phyloP scores from a whole-genome alignment of 2,113 vertebrate genomes.

The Sapajus apella region DNA sequence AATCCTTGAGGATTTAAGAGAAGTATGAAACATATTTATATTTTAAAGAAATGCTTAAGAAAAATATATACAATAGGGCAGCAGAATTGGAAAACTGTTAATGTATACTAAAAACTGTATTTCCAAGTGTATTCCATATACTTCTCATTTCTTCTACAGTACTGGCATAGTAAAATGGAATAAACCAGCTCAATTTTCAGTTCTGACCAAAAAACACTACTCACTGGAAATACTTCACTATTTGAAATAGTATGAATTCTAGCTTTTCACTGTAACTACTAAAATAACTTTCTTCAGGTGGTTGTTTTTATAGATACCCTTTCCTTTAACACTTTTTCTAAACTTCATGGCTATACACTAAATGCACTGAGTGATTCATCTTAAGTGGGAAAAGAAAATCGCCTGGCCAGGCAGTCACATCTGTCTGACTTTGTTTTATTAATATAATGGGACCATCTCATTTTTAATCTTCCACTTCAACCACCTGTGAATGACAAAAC shows the following conservation, averaged over 20 bases:
- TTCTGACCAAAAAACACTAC: background rate
- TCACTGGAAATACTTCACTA: background rate
- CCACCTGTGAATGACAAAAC: background rate
- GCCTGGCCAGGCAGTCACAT: background rate
- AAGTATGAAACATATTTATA: conserved; percentile 33
- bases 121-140: background rate
- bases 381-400: background rate
- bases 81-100: background rate
- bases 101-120: background rate
- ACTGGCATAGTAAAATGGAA: background rate
- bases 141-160: background rate
- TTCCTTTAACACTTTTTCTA: background rate
- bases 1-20: background rate
- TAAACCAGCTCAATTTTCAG: background rate
- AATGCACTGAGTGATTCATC: background rate
- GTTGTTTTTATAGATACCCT: background rate
- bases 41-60: conserved; percentile 7
- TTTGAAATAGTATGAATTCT: background rate
- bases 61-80: background rate
- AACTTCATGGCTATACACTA: background rate
- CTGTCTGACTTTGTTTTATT: background rate
- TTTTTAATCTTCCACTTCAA: background rate
- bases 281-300: background rate
- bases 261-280: background rate
- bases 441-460: background rate